Conservation (phyloP, 2,888 invertebrate genomes). For the Drosophila nr. medialis region DNA sequence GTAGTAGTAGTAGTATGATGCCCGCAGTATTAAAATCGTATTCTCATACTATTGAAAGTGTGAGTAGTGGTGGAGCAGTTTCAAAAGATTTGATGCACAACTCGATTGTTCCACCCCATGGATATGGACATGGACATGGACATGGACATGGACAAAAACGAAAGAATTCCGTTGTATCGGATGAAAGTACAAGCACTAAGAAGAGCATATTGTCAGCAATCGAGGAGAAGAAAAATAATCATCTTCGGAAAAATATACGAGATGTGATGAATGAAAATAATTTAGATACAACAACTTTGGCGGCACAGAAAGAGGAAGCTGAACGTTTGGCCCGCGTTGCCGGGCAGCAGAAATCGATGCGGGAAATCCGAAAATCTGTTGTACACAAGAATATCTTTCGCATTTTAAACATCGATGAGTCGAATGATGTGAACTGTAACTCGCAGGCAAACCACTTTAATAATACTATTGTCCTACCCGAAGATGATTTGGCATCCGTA, state of each 20-base stretch:
- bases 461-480: conserved; percentile 57
- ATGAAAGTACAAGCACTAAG: conserved; percentile 58
- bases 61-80: conserved; percentile 17
- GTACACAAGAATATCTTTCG: conserved; percentile 88
- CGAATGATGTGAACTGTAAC: conserved; percentile 59
- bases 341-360: conserved; percentile 92
- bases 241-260: conserved; percentile 93
- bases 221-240: conserved; percentile 84
- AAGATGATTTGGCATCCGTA: conserved; percentile 60
- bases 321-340: conserved; percentile 94
- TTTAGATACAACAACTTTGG: conserved; percentile 95
- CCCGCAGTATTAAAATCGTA: conserved; percentile 37
- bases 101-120: conserved; percentile 20
- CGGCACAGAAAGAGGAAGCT: conserved; percentile 96
- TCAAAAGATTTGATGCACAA: conserved; percentile 28
- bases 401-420: conserved; percentile 80
- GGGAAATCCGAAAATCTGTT: conserved; percentile 93
- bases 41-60: conserved; percentile 28
- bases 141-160: conserved; percentile 31
- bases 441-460: conserved; percentile 39
- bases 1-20: conserved; percentile 24
- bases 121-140: background rate
- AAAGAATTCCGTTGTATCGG: conserved; percentile 52
- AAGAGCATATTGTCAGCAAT: conserved; percentile 48
- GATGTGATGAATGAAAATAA: conserved; percentile 97